Evolutionary conservation across 2,113 vertebrate species (phyloP).

Genomic region (Lepus timidus): DNA sequence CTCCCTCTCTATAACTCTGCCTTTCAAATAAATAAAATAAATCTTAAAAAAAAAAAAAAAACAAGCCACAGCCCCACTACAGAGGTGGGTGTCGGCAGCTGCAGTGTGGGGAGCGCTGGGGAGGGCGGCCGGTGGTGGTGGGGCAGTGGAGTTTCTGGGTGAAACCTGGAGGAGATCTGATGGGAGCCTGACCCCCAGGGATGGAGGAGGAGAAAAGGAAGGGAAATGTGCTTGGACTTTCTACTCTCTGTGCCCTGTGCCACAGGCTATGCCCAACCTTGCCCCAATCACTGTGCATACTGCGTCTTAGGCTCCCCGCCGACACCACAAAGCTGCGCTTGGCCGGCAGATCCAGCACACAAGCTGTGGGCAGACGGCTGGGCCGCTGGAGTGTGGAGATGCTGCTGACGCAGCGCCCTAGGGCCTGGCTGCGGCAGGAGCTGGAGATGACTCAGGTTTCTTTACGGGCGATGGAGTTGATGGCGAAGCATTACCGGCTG

Average conservation of each 20-base stretch:
- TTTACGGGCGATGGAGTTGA: background rate
- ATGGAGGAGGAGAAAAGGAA: background rate
- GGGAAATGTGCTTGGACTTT: background rate
- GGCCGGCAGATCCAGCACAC: background rate
- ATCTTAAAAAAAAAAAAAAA: no score
- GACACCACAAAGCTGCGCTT: no score
- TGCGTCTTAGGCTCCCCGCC: background rate
- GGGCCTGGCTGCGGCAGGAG: background rate
- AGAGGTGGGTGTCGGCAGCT: no score
- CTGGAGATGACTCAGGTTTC: background rate
- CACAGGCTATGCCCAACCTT: background rate
- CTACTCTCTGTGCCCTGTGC: no score
- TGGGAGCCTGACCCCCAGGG: background rate
- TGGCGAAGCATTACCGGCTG: slow-evolving; percentile 44
- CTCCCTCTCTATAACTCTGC: no score
- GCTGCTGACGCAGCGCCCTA: background rate
- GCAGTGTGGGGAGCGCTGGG: no score
- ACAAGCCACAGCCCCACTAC: no score
- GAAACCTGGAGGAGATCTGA: background rate
- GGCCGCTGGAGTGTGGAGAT: background rate
- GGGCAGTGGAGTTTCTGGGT: background rate
- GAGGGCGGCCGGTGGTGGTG: no score
- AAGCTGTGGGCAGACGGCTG: accelerated
- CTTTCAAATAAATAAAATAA: no score
- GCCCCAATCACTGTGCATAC: background rate